Base-by-base conservation (phyloP, 2,888 invertebrate genomes). In the Hirtodrosophila histrioides region DNA sequence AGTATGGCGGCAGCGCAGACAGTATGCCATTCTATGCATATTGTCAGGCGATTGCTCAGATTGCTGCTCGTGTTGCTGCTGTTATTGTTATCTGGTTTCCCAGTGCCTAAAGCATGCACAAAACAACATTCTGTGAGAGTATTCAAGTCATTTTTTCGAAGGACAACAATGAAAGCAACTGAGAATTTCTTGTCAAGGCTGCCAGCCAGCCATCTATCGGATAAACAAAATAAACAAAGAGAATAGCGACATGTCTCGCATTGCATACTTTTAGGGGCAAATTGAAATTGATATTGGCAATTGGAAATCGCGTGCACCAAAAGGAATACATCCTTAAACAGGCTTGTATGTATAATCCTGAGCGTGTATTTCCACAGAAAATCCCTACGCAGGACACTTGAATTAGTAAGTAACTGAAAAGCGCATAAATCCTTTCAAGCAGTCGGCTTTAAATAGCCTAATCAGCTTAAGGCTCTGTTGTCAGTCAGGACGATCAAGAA, bases 361-460 rank as follows among this genome's bases (percentile, higher is more conserved):
- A 27, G 6, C 27, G 6, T 31, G 9, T 31, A 31, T 31, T 17
- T 17, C 1, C 17, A 10, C 1, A 11, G 9, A 7, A 55, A 67
- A 46, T 48, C 27, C 33, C 3, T 8, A 35, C 45, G 44, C 4
- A 4, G 36, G 51, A 29, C 45, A 46, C 35, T 46, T 24, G 37
- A 33, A 23, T 39, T 40, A 39, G 44, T 45, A 51, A 53, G 57
- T 46, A 45, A 53, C 36, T 56, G 7, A 57, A 53, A n/a, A 27
- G 24, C 7, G 35, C 10, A 23, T 54, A 11, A 29, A 40, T 27
- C 1, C n/a, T 31, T 37, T 67, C 24, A 39, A 46, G 29, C 9
- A 33, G 41, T 37, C 27, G 33, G 54, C 27, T 72, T 63, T 60
- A 56, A 62, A 58, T 54, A 45, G 48, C 17, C n/a, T 48, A 69